phyloP scores from a whole-genome alignment of 2,113 vertebrate species.

The Holacanthus passer region DNA sequence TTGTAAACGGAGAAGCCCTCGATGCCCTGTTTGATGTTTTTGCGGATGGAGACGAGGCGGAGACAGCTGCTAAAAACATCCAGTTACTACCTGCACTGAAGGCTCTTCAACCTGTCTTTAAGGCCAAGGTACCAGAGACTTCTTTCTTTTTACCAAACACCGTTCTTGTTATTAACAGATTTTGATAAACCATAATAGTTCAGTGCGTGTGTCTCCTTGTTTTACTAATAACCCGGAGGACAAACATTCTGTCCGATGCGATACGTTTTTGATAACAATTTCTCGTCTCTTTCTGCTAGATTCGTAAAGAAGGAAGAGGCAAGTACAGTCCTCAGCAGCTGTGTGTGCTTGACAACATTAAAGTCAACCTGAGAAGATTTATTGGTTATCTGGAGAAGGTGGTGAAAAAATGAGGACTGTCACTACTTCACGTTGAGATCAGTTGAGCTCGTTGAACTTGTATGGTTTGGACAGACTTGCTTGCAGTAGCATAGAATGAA shows the following conservation, averaged over 20 bases:
- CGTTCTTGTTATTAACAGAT: not conserved
- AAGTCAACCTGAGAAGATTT: conserved; percentile 95
- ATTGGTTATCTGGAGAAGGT: conserved; percentile 92
- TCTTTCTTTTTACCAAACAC: not conserved
- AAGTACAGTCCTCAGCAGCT: conserved; percentile 91
- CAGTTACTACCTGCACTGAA: conserved; percentile 88
- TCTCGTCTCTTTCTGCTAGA: conserved; percentile 76
- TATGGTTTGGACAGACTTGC: conserved; percentile 29
- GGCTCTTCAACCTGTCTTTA: conserved; percentile 93
- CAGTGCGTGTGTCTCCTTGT: not conserved
- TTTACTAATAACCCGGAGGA: not conserved
- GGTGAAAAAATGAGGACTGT: conserved; percentile 80
- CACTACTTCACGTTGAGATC: not conserved
- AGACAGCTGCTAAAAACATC: conserved; percentile 89
- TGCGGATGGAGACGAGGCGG: conserved; percentile 93
- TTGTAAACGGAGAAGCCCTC: conserved; percentile 93
- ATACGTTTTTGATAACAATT: not conserved
- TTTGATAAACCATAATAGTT: not conserved
- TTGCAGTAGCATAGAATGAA: conserved; percentile 12
- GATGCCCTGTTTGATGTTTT: conserved; percentile 97
- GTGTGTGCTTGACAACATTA: conserved; percentile 96
- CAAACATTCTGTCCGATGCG: not conserved
- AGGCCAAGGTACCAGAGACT: conserved; percentile 87
- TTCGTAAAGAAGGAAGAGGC: conserved; percentile 92
- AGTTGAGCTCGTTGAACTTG: conserved; percentile 16